Base-by-base conservation (phyloP, 2,888 invertebrate genomes). In the Thereva nobilitata region DNA sequence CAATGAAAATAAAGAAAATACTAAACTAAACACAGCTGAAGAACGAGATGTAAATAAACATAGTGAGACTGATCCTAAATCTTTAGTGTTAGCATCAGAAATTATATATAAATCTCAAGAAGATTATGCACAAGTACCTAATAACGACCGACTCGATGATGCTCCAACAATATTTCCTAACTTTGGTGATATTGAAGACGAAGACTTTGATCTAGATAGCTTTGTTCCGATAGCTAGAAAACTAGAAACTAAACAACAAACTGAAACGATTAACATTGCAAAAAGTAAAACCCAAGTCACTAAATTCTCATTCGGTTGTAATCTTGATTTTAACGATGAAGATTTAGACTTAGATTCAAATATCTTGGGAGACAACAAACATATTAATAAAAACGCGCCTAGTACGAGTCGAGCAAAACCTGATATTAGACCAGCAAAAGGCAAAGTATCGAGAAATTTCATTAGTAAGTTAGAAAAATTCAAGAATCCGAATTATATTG, bases 301-400 rank as follows among this genome's bases (percentile, higher is more conserved):
- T 12, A 34, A 37, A 50, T 37, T 53, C 6, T 37, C 38, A 23
- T 34, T 53, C 8, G 23, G 4, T 42, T 12, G 34, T 12, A 34
- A 7, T 37, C 37, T 44, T 9, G 40, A 57, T 38, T 49, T 68
- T 10, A 57, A 68, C 41, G 68, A 66, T 40, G 56, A 50, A 5
- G 64, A 67, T 59, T 59, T 68, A 61, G 69, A 69, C 35, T 6
- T 69, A 5, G 56, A 65, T 40, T 34, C 34, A 35, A 64, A 45
- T 40, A 52, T 64, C n/a, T 23, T 23, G 23, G 23, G 23, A 52
- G 34, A 40, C 66, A 9, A 10, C 34, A 55, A 52, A 3, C 52
- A 12, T 12, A 23, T 10, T 35, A 35, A 23, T 34, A 34, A 45
- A 4, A 63, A 42, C n/a, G 41, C 7, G 7, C 23, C 23, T 5